These are phyloP conservation scores for Drosophila pegasa DNA, from an alignment of 2,888 invertebrate genomes.

Conservation along the genomic window DNA sequence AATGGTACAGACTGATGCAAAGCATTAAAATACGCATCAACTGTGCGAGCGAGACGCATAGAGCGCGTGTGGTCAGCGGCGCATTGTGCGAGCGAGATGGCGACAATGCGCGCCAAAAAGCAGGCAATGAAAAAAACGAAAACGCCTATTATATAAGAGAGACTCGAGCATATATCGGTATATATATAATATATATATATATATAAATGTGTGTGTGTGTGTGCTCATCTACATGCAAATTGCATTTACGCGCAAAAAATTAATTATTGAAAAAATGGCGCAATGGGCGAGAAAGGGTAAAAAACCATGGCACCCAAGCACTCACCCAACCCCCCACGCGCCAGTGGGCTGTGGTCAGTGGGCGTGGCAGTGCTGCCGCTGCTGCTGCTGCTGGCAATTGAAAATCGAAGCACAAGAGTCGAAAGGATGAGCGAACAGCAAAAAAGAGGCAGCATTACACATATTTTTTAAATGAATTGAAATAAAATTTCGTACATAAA, in stretches of 20 bases:
- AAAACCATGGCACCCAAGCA: constrained; percentile 16
- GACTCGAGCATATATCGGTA: background rate
- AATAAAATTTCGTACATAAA: constrained; percentile 78
- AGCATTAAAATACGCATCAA: constrained; percentile 17
- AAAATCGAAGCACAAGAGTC: constrained; percentile 72
- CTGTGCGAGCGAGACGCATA: constrained; percentile 27
- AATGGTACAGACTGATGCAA: constrained; percentile 56
- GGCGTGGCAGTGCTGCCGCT: constrained; percentile 13
- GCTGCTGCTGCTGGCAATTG: constrained; percentile 55
- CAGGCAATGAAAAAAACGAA: constrained; percentile 53
- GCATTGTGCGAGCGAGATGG: constrained; percentile 41
- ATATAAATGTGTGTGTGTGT: constrained; percentile 13
- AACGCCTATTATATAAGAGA: constrained; percentile 41
- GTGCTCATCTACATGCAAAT: constrained; percentile 72
- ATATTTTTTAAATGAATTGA: constrained; percentile 79
- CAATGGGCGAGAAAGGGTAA: constrained; percentile 31
- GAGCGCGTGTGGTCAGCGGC: constrained; percentile 31
- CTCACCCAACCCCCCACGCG: background rate
- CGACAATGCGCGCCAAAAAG: constrained; percentile 63
- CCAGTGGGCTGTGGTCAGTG: constrained; percentile 39
- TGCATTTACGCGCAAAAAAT: constrained; percentile 80
- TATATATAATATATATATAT: constrained; percentile 4
- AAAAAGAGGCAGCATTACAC: constrained; percentile 60
- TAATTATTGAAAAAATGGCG: constrained; percentile 79
- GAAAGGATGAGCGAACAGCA: constrained; percentile 60